phyloP scores from a whole-genome alignment of 2,888 invertebrate species.

The Drosophila falleni region DNA sequence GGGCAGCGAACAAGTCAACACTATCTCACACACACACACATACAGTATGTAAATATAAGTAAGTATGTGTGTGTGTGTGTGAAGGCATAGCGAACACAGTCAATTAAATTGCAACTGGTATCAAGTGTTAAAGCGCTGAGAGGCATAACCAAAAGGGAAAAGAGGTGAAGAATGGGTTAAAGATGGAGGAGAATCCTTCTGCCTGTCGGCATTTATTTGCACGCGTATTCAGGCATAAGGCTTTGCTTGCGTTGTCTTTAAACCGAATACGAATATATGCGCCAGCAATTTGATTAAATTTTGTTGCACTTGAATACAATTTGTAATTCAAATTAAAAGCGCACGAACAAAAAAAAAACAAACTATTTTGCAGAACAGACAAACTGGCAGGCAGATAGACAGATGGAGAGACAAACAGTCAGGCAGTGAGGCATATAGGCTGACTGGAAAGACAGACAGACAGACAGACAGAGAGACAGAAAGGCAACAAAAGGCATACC shows the following conservation, averaged over 20 bases:
- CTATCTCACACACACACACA: slow-evolving; percentile 2
- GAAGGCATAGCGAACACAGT: slow-evolving; percentile 61
- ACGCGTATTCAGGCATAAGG: slow-evolving; percentile 17
- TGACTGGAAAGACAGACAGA: not conserved
- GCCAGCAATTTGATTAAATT: slow-evolving; percentile 71
- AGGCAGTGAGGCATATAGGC: slow-evolving; percentile 9
- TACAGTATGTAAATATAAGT: slow-evolving; percentile 37
- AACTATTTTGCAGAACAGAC: slow-evolving; percentile 40
- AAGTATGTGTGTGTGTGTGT: slow-evolving; percentile 17
- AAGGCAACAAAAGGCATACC: slow-evolving; percentile 73
- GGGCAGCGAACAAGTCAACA: slow-evolving; percentile 56
- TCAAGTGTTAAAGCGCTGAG: slow-evolving; percentile 68
- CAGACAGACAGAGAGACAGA: too few relatives aligned
- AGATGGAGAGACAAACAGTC: not conserved
- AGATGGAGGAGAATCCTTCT: too few relatives aligned
- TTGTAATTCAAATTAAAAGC: slow-evolving; percentile 80
- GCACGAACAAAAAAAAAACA: slow-evolving; percentile 40
- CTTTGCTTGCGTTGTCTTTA: slow-evolving; percentile 39
- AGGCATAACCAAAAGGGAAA: not conserved
- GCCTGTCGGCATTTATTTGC: slow-evolving; percentile 52
- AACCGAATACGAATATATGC: slow-evolving; percentile 30
- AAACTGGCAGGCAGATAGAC: slow-evolving; percentile 3
- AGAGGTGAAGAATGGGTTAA: not conserved
- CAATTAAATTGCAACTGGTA: slow-evolving; percentile 74
- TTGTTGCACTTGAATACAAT: slow-evolving; percentile 66